These are phyloP conservation scores for Brachycybe producta DNA, from an alignment of 2,888 invertebrate genomes.

Conservation along the genomic window DNA sequence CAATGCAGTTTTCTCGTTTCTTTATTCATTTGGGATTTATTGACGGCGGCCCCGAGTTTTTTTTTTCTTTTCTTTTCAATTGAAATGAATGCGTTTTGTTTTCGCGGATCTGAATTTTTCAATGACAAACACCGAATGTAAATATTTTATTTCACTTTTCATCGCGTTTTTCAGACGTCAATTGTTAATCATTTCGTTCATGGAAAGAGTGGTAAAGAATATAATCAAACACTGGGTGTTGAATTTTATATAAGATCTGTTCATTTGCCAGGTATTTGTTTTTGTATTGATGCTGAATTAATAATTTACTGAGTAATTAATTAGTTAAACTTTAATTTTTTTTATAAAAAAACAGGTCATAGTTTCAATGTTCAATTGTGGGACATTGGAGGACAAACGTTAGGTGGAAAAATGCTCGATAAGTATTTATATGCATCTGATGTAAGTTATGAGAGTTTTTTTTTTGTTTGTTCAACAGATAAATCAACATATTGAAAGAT, in stretches of 20 bases:
- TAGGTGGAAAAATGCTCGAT: conserved; percentile 62
- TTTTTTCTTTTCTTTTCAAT: too few species aligned
- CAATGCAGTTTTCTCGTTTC: too few species aligned
- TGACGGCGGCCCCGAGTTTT: too few species aligned
- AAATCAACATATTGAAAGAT: background rate
- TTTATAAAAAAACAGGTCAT: conserved; percentile 28
- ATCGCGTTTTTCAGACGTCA: conserved; percentile 45
- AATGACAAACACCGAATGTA: too few species aligned
- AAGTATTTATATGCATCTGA: conserved; percentile 41
- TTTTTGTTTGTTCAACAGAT: too few species aligned
- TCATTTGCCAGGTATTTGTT: conserved; percentile 30
- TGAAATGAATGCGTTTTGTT: too few species aligned
- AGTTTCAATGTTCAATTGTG: conserved; percentile 61
- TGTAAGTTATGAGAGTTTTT: conserved; percentile 27
- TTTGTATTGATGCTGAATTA: background rate
- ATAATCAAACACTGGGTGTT: conserved; percentile 51
- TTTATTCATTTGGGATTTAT: too few species aligned
- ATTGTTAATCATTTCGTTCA: conserved; percentile 51
- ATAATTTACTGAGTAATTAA: background rate
- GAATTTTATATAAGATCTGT: conserved; percentile 57
- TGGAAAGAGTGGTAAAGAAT: conserved; percentile 46
- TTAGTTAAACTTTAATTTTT: background rate
- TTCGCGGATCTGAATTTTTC: too few species aligned
- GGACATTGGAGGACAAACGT: conserved; percentile 68
- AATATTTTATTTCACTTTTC: too few species aligned